These are phyloP conservation scores for Gallinago paraguaiae DNA, from an alignment of 2,113 vertebrate genomes.

Conservation along the genomic window DNA sequence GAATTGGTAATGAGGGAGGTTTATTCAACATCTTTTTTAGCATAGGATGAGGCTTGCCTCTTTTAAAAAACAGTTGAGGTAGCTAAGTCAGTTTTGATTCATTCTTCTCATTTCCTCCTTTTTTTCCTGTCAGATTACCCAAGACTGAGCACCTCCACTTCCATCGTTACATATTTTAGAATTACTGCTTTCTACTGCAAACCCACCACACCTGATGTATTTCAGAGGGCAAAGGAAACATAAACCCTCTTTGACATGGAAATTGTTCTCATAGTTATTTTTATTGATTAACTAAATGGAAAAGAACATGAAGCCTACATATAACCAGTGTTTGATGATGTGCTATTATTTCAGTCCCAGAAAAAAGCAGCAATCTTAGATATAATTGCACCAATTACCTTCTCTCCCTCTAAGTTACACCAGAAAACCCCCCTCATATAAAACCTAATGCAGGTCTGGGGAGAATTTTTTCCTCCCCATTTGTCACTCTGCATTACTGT, in stretches of 20 bases:
- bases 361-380: neutral
- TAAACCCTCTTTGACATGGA: neutral
- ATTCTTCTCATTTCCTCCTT: neutral
- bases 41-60: neutral
- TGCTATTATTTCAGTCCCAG: neutral
- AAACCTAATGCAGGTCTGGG: neutral
- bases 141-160: neutral
- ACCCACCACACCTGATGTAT: neutral
- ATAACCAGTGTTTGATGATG: neutral
- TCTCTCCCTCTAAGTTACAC: neutral
- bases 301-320: neutral
- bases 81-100: conserved; percentile 8
- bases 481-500: neutral
- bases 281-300: conserved; percentile 35
- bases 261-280: conserved; percentile 23
- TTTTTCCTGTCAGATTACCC: neutral
- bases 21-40: neutral
- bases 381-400: neutral
- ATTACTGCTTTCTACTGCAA: neutral
- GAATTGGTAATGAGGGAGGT: neutral
- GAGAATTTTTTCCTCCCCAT: neutral
- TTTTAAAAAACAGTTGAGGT: neutral
- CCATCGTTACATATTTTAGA: neutral
- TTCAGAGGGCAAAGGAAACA: neutral
- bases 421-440: neutral